Conservation (phyloP, 2,888 invertebrate species). For the Pyrochroa serraticornis region DNA sequence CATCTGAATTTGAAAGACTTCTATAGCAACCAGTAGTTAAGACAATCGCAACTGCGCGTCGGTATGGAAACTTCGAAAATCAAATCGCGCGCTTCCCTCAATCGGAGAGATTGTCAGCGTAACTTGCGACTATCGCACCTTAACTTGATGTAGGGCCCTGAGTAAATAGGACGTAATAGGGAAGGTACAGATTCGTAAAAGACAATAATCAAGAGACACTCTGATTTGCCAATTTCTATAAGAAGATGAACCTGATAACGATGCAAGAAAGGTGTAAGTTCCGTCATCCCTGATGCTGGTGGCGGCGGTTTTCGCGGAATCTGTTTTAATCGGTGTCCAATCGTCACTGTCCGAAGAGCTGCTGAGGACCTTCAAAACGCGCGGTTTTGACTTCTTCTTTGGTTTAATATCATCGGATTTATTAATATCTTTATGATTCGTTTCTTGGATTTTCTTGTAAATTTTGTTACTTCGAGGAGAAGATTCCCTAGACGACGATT, state of each 20-base stretch:
- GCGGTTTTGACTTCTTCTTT: slow-evolving; percentile 4
- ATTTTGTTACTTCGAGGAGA: slow-evolving; percentile 5
- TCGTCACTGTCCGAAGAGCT: slow-evolving; percentile 31
- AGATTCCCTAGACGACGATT: slow-evolving; percentile 17
- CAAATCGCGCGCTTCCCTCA: no score
- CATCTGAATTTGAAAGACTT: no score
- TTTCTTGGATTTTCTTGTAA: slow-evolving; percentile 2
- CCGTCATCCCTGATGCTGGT: slow-evolving; percentile 34
- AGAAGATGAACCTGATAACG: slow-evolving; percentile 60
- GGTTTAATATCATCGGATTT: slow-evolving; percentile 9
- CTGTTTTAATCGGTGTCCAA: slow-evolving; percentile 31
- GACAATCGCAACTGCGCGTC: no score
- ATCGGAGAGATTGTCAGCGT: no score
- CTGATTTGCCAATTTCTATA: no score
- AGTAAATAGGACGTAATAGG: no score
- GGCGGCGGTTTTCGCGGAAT: slow-evolving; percentile 27
- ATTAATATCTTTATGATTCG: slow-evolving; percentile 1
- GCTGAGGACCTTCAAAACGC: slow-evolving; percentile 3
- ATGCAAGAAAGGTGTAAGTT: slow-evolving; percentile 62
- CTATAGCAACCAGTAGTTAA: no score
- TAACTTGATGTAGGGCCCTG: no score
- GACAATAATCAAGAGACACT: no score
- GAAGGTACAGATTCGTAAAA: no score
- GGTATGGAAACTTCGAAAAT: no score
- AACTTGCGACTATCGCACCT: no score